These are phyloP conservation scores for Dryas iulia DNA, from an alignment of 1,140 invertebrate genomes.

Conservation along the genomic window DNA sequence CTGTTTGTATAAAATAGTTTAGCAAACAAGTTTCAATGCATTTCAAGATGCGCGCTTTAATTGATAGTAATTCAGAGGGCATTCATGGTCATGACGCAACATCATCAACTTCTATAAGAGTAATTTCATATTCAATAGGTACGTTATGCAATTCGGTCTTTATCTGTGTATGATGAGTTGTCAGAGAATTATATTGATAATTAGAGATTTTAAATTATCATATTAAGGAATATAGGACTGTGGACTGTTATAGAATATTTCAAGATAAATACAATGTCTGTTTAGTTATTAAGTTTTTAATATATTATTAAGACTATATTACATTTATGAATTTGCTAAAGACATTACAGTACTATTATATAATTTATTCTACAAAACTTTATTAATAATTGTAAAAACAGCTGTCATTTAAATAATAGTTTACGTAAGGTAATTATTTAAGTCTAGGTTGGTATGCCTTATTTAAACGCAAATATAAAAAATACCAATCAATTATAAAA, in stretches of 20 bases:
- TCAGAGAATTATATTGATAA: neutral
- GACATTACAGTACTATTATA: too few species aligned
- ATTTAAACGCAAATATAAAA: too few species aligned
- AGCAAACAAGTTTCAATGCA: neutral
- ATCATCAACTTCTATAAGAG: neutral
- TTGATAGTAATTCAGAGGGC: constrained; percentile 28
- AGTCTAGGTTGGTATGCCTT: too few species aligned
- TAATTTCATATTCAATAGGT: neutral
- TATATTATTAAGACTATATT: too few species aligned
- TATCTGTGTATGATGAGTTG: neutral
- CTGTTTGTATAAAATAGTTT: neutral
- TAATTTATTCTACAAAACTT: too few species aligned
- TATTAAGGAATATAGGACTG: neutral
- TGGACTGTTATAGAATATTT: neutral
- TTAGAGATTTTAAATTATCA: neutral
- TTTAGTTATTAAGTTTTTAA: too few species aligned
- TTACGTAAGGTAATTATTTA: too few species aligned
- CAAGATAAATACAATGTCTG: too few species aligned
- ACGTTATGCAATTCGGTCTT: neutral
- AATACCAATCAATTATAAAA: too few species aligned
- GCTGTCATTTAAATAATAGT: too few species aligned
- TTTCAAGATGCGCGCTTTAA: neutral
- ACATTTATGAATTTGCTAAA: too few species aligned
- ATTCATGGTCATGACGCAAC: constrained; percentile 12
- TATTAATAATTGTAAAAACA: too few species aligned